These are phyloP conservation scores for Loriculus beryllinus DNA, from an alignment of 2,797 vertebrate species.

Conservation along the genomic window DNA sequence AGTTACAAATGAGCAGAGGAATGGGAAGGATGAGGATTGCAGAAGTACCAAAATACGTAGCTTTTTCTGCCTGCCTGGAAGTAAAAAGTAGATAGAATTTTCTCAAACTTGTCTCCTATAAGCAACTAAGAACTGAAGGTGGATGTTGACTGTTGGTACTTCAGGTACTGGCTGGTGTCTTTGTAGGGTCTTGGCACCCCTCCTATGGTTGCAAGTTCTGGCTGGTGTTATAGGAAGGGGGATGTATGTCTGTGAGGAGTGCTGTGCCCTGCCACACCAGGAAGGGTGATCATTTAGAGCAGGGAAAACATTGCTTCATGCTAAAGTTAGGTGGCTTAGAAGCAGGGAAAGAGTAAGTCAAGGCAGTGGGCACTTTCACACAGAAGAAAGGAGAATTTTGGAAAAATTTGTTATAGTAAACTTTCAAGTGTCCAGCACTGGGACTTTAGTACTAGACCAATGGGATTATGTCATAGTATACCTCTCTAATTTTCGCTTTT, in stretches of 20 bases:
- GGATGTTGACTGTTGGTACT: neutral
- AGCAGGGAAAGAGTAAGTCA: neutral
- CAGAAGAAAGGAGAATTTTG: neutral
- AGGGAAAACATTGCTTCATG: neutral
- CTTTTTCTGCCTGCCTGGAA: neutral
- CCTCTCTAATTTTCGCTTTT: neutral
- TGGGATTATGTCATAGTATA: neutral
- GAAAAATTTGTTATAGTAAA: neutral
- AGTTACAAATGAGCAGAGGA: neutral
- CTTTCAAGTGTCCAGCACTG: neutral
- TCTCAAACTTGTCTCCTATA: neutral
- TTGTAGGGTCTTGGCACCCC: neutral
- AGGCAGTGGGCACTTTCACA: neutral
- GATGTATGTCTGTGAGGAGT: neutral
- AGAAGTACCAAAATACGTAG: fast-evolving
- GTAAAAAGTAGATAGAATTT: neutral
- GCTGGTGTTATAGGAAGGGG: neutral
- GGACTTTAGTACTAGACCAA: neutral
- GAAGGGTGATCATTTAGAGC: neutral
- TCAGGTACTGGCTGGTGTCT: neutral
- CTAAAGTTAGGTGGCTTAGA: neutral
- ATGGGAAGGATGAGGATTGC: neutral
- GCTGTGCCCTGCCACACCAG: neutral
- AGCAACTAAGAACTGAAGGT: neutral
- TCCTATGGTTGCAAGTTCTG: neutral